Evolutionary conservation across 2,797 vertebrate species (phyloP).

Genomic region (Percopsis omiscomaycus): DNA sequence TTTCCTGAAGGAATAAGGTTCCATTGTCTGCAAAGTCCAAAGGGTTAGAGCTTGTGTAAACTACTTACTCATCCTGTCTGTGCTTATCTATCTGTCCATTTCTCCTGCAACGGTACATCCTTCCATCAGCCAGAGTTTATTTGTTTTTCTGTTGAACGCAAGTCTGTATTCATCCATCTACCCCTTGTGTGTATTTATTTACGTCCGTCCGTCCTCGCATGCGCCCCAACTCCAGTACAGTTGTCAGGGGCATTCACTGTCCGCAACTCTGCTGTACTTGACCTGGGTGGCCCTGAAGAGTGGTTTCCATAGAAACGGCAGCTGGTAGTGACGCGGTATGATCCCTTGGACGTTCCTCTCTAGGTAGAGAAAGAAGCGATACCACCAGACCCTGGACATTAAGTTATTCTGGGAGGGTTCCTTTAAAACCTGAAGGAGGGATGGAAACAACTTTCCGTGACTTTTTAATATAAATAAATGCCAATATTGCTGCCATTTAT

Average conservation of each 20-base stretch:
- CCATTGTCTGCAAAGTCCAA: too few species aligned
- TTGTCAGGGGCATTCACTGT: conserved; percentile 13
- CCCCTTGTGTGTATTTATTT: background rate
- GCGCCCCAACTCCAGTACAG: conserved; percentile 13
- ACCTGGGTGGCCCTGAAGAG: conserved; percentile 65
- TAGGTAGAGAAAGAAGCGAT: conserved; percentile 85
- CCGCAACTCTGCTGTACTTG: conserved; percentile 81
- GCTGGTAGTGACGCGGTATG: conserved; percentile 85
- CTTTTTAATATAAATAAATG: background rate
- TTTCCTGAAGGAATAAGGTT: too few species aligned
- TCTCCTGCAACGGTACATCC: background rate
- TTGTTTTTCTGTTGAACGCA: background rate
- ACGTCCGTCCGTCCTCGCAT: background rate
- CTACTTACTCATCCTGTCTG: background rate
- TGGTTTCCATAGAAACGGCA: conserved; percentile 77
- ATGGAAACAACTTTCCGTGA: background rate
- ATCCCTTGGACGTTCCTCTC: conserved; percentile 84
- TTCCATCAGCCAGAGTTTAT: background rate
- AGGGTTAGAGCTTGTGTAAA: too few species aligned
- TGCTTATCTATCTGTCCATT: background rate
- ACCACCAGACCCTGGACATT: conserved; percentile 88
- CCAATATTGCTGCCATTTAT: too few species aligned
- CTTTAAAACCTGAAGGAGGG: conserved; percentile 80
- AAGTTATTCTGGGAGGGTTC: conserved; percentile 83
- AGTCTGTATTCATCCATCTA: background rate